Evolutionary conservation across 2,113 vertebrate genomes (phyloP).

Genomic region (Spermophilus dauricus): DNA sequence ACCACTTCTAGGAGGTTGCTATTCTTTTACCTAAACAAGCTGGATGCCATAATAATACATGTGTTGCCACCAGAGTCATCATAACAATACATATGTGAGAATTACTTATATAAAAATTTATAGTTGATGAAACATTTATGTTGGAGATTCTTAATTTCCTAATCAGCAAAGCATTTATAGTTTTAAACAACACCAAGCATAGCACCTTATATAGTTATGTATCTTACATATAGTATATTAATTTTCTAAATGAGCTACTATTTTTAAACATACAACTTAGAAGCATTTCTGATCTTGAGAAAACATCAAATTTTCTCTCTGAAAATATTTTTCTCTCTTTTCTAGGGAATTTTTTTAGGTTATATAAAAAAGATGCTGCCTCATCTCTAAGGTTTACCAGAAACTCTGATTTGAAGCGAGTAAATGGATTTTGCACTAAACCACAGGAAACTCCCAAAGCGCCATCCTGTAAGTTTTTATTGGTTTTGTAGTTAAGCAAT

Average conservation of each 20-base stretch:
- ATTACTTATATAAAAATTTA: constrained; percentile 22
- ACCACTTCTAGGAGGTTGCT: not conserved
- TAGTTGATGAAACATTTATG: not conserved
- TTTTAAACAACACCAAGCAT: constrained; percentile 11
- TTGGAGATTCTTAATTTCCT: constrained; percentile 35
- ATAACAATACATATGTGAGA: not conserved
- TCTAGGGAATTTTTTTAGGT: constrained; percentile 79
- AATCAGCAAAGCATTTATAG: constrained; percentile 17
- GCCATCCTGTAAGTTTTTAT: constrained; percentile 72
- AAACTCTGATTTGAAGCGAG: constrained; percentile 61
- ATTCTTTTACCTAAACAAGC: not conserved
- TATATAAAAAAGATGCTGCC: constrained; percentile 79
- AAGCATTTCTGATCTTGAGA: constrained; percentile 43
- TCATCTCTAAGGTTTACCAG: constrained; percentile 62
- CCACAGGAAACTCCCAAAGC: constrained; percentile 75
- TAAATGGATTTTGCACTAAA: constrained; percentile 85
- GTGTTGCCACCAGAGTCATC: not conserved
- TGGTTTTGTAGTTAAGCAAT: not conserved
- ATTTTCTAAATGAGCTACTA: constrained; percentile 14
- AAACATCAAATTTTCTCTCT: not conserved
- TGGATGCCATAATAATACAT: not conserved
- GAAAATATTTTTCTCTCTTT: constrained; percentile 53
- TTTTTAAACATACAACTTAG: not conserved
- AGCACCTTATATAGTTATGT: not conserved
- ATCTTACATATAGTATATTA: not conserved